phyloP scores from a whole-genome alignment of 2,797 vertebrate species.

The Microchirus variegatus region DNA sequence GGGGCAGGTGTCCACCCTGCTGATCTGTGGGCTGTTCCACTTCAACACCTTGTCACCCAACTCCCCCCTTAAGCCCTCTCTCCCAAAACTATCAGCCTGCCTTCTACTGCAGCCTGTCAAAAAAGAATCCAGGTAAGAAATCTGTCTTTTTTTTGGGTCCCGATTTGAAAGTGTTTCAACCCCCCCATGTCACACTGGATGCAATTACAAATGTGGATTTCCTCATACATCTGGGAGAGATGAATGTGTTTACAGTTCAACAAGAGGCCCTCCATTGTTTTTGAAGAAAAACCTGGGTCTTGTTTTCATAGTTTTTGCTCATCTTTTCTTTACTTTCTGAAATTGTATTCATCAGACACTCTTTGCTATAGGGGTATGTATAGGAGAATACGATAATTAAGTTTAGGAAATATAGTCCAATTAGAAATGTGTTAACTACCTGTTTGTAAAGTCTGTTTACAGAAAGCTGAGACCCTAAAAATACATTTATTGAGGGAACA shows the following conservation, averaged over 20 bases:
- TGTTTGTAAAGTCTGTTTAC: neutral
- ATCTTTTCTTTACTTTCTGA: slow-evolving; percentile 23
- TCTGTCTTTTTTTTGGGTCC: slow-evolving; percentile 1
- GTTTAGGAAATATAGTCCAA: slow-evolving; percentile 29
- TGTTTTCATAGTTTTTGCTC: slow-evolving; percentile 20
- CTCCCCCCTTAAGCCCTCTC: slow-evolving; percentile 27
- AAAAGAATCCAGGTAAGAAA: slow-evolving; percentile 47
- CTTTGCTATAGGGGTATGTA: slow-evolving; percentile 13
- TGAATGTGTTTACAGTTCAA: slow-evolving; percentile 33
- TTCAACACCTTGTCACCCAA: slow-evolving; percentile 76
- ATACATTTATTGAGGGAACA: neutral
- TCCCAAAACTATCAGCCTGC: slow-evolving; percentile 28
- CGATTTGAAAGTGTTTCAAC: slow-evolving; percentile 7
- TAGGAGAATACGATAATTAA: slow-evolving; percentile 18
- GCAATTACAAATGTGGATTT: slow-evolving; percentile 35
- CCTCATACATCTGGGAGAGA: slow-evolving; percentile 32
- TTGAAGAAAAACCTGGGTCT: slow-evolving; percentile 24
- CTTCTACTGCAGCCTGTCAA: slow-evolving; percentile 38
- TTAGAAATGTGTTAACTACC: slow-evolving; percentile 27
- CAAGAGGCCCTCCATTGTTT: slow-evolving; percentile 22
- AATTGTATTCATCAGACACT: slow-evolving; percentile 21
- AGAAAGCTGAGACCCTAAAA: neutral
- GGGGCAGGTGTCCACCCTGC: slow-evolving; percentile 69
- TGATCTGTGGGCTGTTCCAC: slow-evolving; percentile 72
- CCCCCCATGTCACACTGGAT: slow-evolving; percentile 12